phyloP scores from a whole-genome alignment of 2,113 vertebrate species.

The Cercocebus atys region DNA sequence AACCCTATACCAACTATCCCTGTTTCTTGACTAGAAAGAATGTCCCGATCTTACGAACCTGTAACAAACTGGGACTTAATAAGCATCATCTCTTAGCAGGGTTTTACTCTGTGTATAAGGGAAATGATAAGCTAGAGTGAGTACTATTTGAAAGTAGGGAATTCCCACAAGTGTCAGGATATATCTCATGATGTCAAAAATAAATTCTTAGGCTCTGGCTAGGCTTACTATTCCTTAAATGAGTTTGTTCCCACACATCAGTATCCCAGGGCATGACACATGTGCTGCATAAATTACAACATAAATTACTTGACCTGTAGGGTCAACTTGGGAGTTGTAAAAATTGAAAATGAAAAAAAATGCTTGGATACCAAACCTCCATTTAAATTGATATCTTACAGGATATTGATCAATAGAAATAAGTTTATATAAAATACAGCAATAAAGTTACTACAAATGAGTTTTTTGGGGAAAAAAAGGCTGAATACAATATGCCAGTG shows the following conservation, averaged over 20 bases:
- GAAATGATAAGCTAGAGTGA: neutral
- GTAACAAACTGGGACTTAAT: neutral
- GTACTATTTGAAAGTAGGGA: neutral
- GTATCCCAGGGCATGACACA: neutral
- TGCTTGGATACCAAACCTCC: neutral
- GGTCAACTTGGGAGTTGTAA: neutral
- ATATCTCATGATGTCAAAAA: neutral
- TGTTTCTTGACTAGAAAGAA: slow-evolving; percentile 2
- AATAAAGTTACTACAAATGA: neutral
- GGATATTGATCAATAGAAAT: neutral
- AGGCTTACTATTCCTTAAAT: neutral
- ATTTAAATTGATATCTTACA: neutral
- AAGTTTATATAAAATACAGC: neutral
- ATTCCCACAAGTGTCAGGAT: neutral
- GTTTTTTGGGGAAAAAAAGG: neutral
- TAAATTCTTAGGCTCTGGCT: neutral
- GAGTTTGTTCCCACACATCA: neutral
- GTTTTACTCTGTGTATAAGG: neutral
- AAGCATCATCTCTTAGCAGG: neutral
- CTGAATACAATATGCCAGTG: neutral
- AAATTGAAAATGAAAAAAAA: neutral
- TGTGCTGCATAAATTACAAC: neutral
- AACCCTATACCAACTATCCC: neutral
- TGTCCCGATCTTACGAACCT: neutral
- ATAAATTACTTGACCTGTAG: neutral